Conservation (phyloP, 1,140 invertebrate genomes). For the Acromyrmex heyeri region DNA sequence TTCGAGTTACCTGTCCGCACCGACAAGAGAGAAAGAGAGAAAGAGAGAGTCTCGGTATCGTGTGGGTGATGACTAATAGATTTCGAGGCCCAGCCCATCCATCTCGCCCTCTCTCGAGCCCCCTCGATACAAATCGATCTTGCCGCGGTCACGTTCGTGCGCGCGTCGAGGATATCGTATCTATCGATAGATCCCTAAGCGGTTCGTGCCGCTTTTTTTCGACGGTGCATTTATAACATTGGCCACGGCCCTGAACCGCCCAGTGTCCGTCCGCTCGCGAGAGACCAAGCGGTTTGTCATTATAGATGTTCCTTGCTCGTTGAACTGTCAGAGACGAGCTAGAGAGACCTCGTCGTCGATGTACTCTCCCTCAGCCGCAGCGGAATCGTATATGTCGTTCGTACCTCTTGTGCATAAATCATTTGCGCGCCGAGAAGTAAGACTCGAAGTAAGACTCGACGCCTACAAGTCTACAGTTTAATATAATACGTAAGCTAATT, state of each 20-base stretch:
- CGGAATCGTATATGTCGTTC: conserved; percentile 38
- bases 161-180: conserved; percentile 69
- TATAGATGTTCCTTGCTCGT: conserved; percentile 62
- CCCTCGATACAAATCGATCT: conserved; percentile 81
- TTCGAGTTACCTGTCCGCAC: conserved; percentile 80
- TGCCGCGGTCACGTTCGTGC: conserved; percentile 71
- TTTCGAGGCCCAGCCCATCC: conserved; percentile 81
- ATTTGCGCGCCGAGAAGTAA: conserved; percentile 28
- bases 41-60: conserved; percentile 60
- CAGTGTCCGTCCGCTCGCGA: conserved; percentile 65
- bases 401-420: conserved; percentile 15
- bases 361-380: conserved; percentile 33
- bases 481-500: conserved; percentile 36
- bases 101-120: conserved; percentile 79
- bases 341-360: conserved; percentile 39
- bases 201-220: conserved; percentile 54
- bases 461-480: conserved; percentile 17
- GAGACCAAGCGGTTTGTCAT: conserved; percentile 74
- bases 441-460: not conserved
- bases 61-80: conserved; percentile 85
- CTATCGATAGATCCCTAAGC: conserved; percentile 74
- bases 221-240: conserved; percentile 76
- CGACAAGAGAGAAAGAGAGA: conserved; percentile 44
- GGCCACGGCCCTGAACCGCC: conserved; percentile 75
- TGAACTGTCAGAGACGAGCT: conserved; percentile 52